A percentile compares a stretch with the other conserved stretches of the same genome.
Conservation (phyloP, 2,888 invertebrate genomes). For the Salticus scenicus region DNA sequence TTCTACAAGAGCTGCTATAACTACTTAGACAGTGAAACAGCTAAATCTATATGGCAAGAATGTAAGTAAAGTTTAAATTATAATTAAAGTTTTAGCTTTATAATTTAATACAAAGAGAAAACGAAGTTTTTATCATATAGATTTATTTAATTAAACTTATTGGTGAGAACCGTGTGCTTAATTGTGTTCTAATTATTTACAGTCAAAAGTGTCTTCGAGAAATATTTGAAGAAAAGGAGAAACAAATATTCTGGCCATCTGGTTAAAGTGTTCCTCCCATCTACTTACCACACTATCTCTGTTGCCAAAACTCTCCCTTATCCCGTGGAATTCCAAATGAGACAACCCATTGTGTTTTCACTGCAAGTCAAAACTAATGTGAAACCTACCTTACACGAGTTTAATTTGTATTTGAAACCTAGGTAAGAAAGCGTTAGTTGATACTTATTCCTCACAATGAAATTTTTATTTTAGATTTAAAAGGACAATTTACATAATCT, state of each 20-base stretch:
- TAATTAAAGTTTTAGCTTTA: no score
- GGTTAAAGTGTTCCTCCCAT: conserved; percentile 67
- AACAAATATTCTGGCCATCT: conserved; percentile 30
- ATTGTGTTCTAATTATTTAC: no score
- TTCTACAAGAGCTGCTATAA: conserved; percentile 50
- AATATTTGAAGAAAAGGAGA: neutral
- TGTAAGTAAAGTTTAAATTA: neutral
- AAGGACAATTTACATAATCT: no score
- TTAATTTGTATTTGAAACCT: neutral
- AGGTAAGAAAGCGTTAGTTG: conserved; percentile 32
- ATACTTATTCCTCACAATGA: no score
- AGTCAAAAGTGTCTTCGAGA: neutral
- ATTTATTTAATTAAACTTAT: no score
- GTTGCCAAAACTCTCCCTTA: conserved; percentile 52
- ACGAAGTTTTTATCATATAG: no score
- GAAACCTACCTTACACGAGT: neutral
- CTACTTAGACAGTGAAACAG: conserved; percentile 20
- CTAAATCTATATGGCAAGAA: neutral
- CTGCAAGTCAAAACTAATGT: conserved; percentile 27
- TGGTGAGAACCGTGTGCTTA: no score
- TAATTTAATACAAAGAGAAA: no score
- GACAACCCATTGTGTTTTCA: conserved; percentile 63
- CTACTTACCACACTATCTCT: conserved; percentile 46
- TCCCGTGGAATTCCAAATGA: conserved; percentile 68
- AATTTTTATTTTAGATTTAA: no score